These are phyloP conservation scores for Drosophila crucigera DNA, from an alignment of 2,888 invertebrate species.

Conservation along the genomic window DNA sequence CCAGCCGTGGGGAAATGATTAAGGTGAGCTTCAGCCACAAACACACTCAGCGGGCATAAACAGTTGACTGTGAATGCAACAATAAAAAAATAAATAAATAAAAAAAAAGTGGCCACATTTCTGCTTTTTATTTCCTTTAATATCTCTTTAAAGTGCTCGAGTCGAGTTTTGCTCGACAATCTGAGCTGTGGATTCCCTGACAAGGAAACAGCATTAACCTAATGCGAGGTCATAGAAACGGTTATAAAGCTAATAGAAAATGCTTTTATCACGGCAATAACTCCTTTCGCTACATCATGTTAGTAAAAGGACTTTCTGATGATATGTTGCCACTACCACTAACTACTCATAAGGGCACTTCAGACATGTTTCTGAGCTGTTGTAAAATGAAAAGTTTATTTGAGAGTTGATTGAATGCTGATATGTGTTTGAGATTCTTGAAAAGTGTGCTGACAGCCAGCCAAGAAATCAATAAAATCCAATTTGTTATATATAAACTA, in stretches of 20 bases:
- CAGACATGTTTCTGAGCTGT: background rate
- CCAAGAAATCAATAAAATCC: background rate
- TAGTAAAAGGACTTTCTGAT: background rate
- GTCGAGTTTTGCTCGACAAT: constrained; percentile 9
- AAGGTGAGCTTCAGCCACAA: constrained; percentile 33
- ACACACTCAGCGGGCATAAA: constrained; percentile 5
- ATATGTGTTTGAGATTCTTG: background rate
- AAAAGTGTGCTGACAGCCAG: background rate
- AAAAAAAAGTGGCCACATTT: constrained; percentile 24
- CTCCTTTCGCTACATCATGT: constrained; percentile 22
- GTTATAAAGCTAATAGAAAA: constrained; percentile 33
- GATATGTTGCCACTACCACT: background rate
- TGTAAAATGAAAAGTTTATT: background rate
- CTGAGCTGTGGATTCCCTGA: constrained; percentile 30
- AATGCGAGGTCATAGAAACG: constrained; percentile 26
- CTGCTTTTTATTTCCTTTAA: constrained; percentile 7
- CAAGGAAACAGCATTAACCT: constrained; percentile 54
- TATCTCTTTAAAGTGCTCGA: constrained; percentile 28
- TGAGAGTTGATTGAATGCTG: background rate
- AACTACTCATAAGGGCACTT: background rate
- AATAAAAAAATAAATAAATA: constrained; percentile 25
- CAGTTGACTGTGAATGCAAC: constrained; percentile 13
- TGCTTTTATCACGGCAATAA: constrained; percentile 35
- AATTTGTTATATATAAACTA: background rate
- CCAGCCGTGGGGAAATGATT: constrained; percentile 23